phyloP scores from a whole-genome alignment of 2,888 invertebrate species.

The Torymus tubicola region DNA sequence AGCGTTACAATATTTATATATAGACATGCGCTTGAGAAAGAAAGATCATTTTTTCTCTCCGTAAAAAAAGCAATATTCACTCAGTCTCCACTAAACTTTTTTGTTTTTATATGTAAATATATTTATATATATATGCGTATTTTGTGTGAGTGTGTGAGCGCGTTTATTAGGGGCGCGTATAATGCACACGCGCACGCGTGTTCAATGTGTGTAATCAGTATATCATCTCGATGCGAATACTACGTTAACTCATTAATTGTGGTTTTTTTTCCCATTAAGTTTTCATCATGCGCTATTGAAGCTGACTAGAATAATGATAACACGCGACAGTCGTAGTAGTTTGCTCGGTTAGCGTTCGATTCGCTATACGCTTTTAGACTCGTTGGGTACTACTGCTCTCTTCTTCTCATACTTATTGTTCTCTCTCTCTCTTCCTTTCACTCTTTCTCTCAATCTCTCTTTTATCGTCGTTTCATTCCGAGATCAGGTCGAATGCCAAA shows the following conservation, averaged over 20 bases:
- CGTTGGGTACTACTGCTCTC: slow-evolving; percentile 26
- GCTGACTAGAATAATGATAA: slow-evolving; percentile 59
- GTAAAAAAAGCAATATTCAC: slow-evolving; percentile 50
- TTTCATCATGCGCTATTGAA: slow-evolving; percentile 52
- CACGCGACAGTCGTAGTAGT: slow-evolving; percentile 43
- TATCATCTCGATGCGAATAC: slow-evolving; percentile 44
- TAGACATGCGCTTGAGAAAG: slow-evolving; percentile 31
- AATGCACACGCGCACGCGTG: neutral
- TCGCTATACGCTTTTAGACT: slow-evolving; percentile 43
- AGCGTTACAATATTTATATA: slow-evolving; percentile 36
- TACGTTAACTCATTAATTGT: slow-evolving; percentile 41
- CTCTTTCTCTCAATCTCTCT: slow-evolving; percentile 3
- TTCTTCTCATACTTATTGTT: slow-evolving; percentile 32
- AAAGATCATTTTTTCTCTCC: slow-evolving; percentile 26
- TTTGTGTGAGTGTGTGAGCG: slow-evolving; percentile 23
- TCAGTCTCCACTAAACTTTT: slow-evolving; percentile 49
- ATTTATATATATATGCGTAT: slow-evolving; percentile 29
- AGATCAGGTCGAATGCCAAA: neutral
- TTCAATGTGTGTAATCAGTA: slow-evolving; percentile 1
- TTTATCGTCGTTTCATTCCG: slow-evolving; percentile 25
- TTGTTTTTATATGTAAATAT: slow-evolving; percentile 35
- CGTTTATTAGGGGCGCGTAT: slow-evolving; percentile 43
- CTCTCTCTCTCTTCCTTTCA: slow-evolving; percentile 11
- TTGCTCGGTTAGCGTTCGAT: slow-evolving; percentile 33
- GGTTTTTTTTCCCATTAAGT: slow-evolving; percentile 33